Evolutionary conservation across 2,888 invertebrate species (phyloP).

Genomic region (Drosophila mimetica): DNA sequence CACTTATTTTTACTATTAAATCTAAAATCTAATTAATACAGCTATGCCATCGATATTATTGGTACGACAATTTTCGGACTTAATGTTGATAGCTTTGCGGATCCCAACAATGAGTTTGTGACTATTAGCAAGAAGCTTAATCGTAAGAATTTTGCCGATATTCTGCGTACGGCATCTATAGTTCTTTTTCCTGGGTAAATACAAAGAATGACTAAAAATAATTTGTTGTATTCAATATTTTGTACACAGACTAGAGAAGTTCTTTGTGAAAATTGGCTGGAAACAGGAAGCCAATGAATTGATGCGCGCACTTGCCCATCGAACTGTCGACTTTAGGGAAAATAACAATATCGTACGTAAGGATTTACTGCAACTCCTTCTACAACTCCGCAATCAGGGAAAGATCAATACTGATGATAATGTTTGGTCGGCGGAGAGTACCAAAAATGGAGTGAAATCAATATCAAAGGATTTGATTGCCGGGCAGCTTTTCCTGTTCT

Average conservation of each 20-base stretch:
- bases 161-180: constrained; percentile 67
- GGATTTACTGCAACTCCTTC: constrained; percentile 84
- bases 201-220: background rate
- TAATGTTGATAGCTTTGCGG: constrained; percentile 83
- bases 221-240: no score
- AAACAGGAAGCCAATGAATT: constrained; percentile 68
- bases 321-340: constrained; percentile 84
- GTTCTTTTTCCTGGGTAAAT: constrained; percentile 71
- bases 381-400: constrained; percentile 83
- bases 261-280: constrained; percentile 74
- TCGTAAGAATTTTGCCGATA: constrained; percentile 48
- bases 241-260: constrained; percentile 71
- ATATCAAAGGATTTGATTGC: constrained; percentile 81
- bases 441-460: constrained; percentile 50
- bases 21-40: no score
- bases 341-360: constrained; percentile 80
- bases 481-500: constrained; percentile 84
- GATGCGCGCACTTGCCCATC: constrained; percentile 83
- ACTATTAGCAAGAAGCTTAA: constrained; percentile 59
- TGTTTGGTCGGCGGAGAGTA: constrained; percentile 70
- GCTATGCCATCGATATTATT: constrained; percentile 85
- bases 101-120: constrained; percentile 82
- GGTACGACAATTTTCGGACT: constrained; percentile 85
- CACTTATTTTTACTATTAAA: no score
- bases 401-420: constrained; percentile 70